phyloP scores from a whole-genome alignment of 2,113 vertebrate species.

The Siniperca knerii region DNA sequence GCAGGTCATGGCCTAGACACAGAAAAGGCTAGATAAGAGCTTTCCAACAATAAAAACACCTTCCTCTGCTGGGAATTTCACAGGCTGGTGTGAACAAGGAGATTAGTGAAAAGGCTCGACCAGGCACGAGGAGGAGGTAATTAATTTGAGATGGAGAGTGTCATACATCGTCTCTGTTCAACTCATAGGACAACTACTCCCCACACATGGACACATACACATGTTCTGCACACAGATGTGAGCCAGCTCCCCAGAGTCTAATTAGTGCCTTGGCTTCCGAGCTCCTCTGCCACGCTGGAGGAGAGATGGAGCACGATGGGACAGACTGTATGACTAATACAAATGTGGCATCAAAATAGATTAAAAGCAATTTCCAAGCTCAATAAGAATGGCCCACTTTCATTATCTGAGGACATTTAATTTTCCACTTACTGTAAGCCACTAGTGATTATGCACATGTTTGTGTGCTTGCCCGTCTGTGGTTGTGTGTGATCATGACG shows the following conservation, averaged over 20 bases:
- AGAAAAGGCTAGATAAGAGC: slow-evolving; percentile 24
- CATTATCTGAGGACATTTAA: slow-evolving; percentile 20
- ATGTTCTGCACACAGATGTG: slow-evolving; percentile 21
- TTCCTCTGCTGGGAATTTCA: slow-evolving; percentile 35
- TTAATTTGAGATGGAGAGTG: slow-evolving; percentile 61
- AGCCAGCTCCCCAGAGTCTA: slow-evolving; percentile 61
- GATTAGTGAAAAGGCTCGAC: slow-evolving; percentile 30
- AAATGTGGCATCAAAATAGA: slow-evolving; percentile 10
- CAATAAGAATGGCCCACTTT: slow-evolving; percentile 9
- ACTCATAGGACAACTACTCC: slow-evolving; percentile 22
- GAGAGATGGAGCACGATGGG: slow-evolving; percentile 10
- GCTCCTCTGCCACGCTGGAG: slow-evolving; percentile 21
- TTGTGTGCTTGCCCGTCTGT: slow-evolving; percentile 1
- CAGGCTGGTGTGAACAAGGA: slow-evolving; percentile 51
- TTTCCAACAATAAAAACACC: slow-evolving; percentile 42
- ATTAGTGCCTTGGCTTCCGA: slow-evolving; percentile 49
- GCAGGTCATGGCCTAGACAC: neutral
- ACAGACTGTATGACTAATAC: neutral
- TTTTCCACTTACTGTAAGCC: slow-evolving; percentile 36
- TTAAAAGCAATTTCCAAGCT: slow-evolving; percentile 24
- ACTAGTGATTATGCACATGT: slow-evolving; percentile 36
- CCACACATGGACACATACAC: slow-evolving; percentile 9
- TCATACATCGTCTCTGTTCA: slow-evolving; percentile 49
- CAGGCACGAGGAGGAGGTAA: slow-evolving; percentile 53
- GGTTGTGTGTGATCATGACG: slow-evolving; percentile 3